Percentiles rank a stretch among this genome's conserved stretches.
Conservation (phyloP, 92 coral and sea anemone species). For the Muricea muricata region DNA sequence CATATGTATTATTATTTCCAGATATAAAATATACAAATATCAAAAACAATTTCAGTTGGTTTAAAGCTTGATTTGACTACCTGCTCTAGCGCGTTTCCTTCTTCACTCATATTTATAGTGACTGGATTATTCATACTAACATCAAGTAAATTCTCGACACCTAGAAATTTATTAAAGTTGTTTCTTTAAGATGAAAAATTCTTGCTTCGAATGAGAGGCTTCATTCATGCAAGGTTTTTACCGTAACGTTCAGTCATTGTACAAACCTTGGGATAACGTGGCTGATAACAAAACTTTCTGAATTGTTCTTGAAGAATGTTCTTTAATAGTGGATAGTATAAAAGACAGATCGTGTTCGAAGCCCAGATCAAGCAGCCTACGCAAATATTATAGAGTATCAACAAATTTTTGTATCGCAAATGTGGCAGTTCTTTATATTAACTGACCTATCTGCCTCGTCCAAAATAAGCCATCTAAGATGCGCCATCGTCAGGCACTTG, state of each 20-base stretch:
- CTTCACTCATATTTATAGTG: slow-evolving; percentile 71
- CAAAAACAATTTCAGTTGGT: too few species aligned
- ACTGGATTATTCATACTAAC: slow-evolving; percentile 75
- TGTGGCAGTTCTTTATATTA: neutral
- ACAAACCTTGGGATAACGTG: slow-evolving; percentile 81
- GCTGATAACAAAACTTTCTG: slow-evolving; percentile 94
- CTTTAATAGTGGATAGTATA: slow-evolving; percentile 74
- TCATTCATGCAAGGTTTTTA: neutral
- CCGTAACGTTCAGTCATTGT: too few species aligned
- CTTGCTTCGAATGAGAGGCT: too few species aligned
- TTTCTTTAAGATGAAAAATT: neutral
- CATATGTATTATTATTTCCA: too few species aligned
- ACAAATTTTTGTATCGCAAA: neutral
- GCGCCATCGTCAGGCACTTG: slow-evolving; percentile 69
- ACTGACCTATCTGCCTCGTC: slow-evolving; percentile 96
- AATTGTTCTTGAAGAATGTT: slow-evolving; percentile 58
- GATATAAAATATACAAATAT: too few species aligned
- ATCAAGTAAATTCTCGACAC: slow-evolving; percentile 82
- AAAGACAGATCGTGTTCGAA: slow-evolving; percentile 90
- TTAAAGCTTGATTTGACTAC: neutral
- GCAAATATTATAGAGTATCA: neutral
- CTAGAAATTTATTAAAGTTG: slow-evolving; percentile 41
- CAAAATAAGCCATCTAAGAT: slow-evolving; percentile 81
- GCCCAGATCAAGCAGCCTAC: slow-evolving; percentile 88
- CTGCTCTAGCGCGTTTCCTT: slow-evolving; percentile 16